Percentiles rank a stretch among this genome's conserved stretches.
Evolutionary conservation across 1,140 invertebrate species (phyloP).

Genomic region (Heliconius nattereri): DNA sequence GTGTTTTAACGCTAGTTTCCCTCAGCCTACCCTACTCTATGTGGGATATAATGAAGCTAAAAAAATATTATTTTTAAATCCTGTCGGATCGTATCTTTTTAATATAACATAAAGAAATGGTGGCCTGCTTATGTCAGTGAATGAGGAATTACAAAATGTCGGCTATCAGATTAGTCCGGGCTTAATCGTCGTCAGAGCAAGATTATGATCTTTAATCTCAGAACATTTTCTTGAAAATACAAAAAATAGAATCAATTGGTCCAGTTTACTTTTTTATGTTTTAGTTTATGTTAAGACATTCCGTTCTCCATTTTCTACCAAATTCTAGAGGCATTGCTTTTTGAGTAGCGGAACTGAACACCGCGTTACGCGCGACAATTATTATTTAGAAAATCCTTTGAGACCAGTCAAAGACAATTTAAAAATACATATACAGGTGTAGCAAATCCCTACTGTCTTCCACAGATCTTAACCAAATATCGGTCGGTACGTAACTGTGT

Average conservation of each 20-base stretch:
- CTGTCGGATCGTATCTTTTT: neutral
- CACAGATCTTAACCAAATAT: slow-evolving; percentile 1
- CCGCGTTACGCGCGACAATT: too few relatives aligned
- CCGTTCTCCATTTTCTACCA: too few relatives aligned
- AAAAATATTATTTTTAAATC: neutral
- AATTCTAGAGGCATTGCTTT: too few relatives aligned
- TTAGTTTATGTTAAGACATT: too few relatives aligned
- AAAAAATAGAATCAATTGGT: too few relatives aligned
- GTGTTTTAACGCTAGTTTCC: too few relatives aligned
- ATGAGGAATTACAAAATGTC: slow-evolving; percentile 1
- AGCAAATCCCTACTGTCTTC: neutral
- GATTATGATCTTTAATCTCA: neutral
- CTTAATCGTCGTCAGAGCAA: neutral
- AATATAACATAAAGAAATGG: neutral
- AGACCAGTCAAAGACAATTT: neutral
- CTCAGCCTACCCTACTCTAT: too few relatives aligned
- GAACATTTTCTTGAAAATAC: neutral
- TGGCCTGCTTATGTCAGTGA: neutral
- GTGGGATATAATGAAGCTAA: too few relatives aligned
- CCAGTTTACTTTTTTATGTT: too few relatives aligned
- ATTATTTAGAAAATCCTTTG: neutral
- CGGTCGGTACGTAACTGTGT: slow-evolving; percentile 35
- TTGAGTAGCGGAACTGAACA: too few relatives aligned
- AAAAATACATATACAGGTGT: neutral
- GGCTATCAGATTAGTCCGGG: neutral